A percentile compares a stretch with the other conserved stretches of the same genome.
These are phyloP conservation scores for Lymantria monacha DNA, from an alignment of 2,888 invertebrate genomes.

Conservation along the genomic window DNA sequence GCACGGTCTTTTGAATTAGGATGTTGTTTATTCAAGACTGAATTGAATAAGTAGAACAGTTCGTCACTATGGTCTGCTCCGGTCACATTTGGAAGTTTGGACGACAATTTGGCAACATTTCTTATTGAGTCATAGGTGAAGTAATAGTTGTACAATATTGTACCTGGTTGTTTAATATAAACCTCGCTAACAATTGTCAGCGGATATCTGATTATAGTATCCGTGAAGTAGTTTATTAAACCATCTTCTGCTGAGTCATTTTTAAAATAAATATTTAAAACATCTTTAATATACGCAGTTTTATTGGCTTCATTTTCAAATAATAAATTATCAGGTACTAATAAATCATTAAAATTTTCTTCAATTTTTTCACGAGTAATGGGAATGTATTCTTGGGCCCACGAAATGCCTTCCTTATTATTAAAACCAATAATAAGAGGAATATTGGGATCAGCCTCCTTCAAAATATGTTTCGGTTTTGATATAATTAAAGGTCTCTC, in stretches of 20 bases:
- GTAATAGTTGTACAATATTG: conserved; percentile 39
- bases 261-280: conserved; percentile 37
- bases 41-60: neutral
- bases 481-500: neutral
- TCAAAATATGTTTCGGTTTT: neutral
- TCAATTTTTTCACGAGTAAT: conserved; percentile 23
- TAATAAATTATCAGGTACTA: conserved; percentile 33
- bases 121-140: conserved; percentile 41
- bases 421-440: neutral
- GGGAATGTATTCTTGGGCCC: neutral
- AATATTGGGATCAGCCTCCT: neutral
- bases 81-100: neutral
- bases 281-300: conserved; percentile 20
- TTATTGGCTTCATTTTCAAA: conserved; percentile 28
- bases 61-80: neutral
- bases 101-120: conserved; percentile 33
- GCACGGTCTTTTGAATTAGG: conserved; percentile 13
- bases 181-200: conserved; percentile 12
- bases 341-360: conserved; percentile 17
- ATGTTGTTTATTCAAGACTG: neutral
- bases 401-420: neutral
- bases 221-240: conserved; percentile 44
- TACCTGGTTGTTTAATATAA: conserved; percentile 18
- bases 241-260: conserved; percentile 19
- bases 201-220: conserved; percentile 32